These are phyloP conservation scores for Carettochelys insculpta DNA, from an alignment of 2,113 vertebrate species.

Conservation along the genomic window DNA sequence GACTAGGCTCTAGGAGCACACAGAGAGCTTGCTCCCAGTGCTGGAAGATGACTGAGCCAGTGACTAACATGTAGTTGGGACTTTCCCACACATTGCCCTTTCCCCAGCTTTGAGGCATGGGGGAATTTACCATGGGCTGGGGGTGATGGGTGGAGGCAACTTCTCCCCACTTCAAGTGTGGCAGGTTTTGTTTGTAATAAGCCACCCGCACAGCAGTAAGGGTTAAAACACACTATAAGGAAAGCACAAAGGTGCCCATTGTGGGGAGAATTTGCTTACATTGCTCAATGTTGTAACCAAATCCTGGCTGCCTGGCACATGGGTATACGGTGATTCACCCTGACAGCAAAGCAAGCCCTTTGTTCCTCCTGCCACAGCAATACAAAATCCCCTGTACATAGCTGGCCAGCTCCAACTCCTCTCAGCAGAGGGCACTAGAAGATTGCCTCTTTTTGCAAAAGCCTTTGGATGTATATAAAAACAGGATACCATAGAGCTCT, in stretches of 20 bases:
- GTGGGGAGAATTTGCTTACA: conserved; percentile 27
- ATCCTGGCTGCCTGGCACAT: background rate
- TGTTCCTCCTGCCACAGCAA: background rate
- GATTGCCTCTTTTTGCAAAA: background rate
- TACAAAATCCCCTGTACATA: background rate
- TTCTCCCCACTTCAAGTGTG: conserved; percentile 28
- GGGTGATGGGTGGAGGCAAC: conserved; percentile 35
- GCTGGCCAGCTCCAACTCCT: background rate
- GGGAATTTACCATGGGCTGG: conserved; percentile 51
- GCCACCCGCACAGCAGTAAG: conserved; percentile 32
- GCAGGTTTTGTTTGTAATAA: conserved; percentile 55
- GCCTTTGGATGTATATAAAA: accelerated
- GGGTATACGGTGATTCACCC: background rate
- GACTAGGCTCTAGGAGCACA: background rate
- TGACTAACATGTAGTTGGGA: conserved; percentile 42
- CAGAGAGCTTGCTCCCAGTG: background rate
- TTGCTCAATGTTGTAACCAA: background rate
- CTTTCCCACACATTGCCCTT: conserved; percentile 61
- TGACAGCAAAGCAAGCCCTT: background rate
- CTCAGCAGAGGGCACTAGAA: background rate
- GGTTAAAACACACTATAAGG: background rate
- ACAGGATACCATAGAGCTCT: no score
- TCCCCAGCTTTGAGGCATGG: conserved; percentile 35
- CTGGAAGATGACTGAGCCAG: background rate
- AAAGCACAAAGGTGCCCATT: background rate